These are phyloP conservation scores for Crossocerus cetratus DNA, from an alignment of 2,888 invertebrate genomes.

Conservation along the genomic window DNA sequence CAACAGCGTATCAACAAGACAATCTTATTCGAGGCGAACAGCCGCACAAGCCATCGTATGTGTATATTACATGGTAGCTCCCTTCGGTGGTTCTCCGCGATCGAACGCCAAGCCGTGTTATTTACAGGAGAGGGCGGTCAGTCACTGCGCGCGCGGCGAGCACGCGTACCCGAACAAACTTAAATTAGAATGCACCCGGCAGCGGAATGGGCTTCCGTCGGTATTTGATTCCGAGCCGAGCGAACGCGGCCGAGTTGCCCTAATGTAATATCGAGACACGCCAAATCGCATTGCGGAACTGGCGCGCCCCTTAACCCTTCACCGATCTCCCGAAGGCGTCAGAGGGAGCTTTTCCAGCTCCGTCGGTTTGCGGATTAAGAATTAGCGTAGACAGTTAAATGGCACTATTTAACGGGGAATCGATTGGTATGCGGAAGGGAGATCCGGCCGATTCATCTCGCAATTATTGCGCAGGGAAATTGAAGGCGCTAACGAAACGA, in stretches of 20 bases:
- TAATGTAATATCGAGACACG: not conserved
- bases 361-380: too few relatives aligned
- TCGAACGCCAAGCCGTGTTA: not conserved
- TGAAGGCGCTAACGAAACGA: slow-evolving; percentile 41
- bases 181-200: not conserved
- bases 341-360: too few relatives aligned
- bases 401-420: too few relatives aligned
- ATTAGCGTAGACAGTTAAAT: too few relatives aligned
- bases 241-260: not conserved
- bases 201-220: not conserved
- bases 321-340: not conserved
- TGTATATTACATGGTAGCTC: too few relatives aligned
- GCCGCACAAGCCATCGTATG: too few relatives aligned
- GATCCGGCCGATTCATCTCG: not conserved
- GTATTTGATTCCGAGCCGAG: not conserved
- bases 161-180: not conserved
- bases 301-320: not conserved
- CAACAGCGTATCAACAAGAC: too few relatives aligned
- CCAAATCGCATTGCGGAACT: not conserved
- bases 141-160: not conserved
- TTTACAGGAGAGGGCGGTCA: not conserved
- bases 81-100: not conserved
- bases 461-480: slow-evolving; percentile 6
- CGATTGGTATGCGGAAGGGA: not conserved
- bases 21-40: too few relatives aligned